Percentiles rank a stretch among this genome's conserved stretches.
Evolutionary conservation across 2,797 vertebrate genomes (phyloP).

Genomic region (Takifugu rubripes): DNA sequence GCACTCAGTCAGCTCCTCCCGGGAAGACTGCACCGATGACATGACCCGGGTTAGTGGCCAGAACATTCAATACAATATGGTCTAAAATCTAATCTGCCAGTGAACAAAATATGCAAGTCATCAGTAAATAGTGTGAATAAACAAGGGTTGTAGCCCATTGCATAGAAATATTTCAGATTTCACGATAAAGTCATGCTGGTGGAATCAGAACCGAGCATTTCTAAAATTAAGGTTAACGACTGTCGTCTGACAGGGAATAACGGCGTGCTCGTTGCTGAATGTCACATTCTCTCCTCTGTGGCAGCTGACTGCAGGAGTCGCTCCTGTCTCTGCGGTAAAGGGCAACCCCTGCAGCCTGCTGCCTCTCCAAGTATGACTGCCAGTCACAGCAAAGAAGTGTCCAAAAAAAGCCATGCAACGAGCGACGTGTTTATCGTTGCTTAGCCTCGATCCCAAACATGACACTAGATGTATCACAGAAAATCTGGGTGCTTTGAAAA

Average conservation of each 20-base stretch:
- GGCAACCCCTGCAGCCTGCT: neutral
- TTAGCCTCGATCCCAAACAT: no score
- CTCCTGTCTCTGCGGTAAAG: neutral
- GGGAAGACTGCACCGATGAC: constrained; percentile 86
- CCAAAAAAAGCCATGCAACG: no score
- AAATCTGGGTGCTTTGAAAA: neutral
- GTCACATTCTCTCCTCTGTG: constrained; percentile 7
- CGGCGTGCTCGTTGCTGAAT: neutral
- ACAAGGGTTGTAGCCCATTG: no score
- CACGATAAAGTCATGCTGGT: neutral
- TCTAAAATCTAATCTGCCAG: no score
- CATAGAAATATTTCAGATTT: no score
- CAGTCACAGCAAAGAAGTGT: no score
- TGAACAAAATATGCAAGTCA: no score
- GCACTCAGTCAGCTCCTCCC: constrained; percentile 83
- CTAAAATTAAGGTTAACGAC: neutral
- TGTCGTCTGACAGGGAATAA: neutral
- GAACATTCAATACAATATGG: no score
- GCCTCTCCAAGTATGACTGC: neutral
- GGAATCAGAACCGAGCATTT: neutral
- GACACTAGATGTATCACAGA: no score
- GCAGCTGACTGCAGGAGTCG: neutral
- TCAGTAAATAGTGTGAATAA: no score
- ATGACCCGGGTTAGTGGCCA: constrained; percentile 79
- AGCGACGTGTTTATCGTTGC: no score